Base-by-base conservation (phyloP, 2,797 vertebrate genomes). In the Halcyon badia region DNA sequence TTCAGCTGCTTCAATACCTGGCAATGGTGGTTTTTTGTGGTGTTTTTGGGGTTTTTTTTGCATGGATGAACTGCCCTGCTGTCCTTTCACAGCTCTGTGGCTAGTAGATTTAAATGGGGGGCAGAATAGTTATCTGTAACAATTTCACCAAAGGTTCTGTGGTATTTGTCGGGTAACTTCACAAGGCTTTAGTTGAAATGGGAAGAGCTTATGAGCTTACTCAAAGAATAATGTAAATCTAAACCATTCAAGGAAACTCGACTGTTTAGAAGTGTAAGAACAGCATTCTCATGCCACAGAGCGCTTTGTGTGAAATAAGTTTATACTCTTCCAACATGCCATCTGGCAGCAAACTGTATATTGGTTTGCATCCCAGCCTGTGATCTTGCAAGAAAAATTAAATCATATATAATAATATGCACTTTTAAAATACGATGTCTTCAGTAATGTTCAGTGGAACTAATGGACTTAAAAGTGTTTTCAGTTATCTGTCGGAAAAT, bases 311-410 rank as follows among this genome's bases (percentile, higher is more conserved):
- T 89, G 96, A 97, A 95, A 39, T 60, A 68, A 96, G 72, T 96
- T 97, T 97, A 91, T 97, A 96, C 80, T 79, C 92, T 94, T 96
- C 84, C 92, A 97, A 78, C 70, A 84, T 62, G 44, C 94, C 96
- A 97, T 97, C 96, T 97, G 97, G 95, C 92, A 95, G 78, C 79
- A 87, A 96, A 65, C 68, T 70, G 80, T 58, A 46, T 80, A 76
- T 86, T 95, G 95, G 73, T 94, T 93, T 95, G 60, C 94, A 92
- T 93, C 90, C 90, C 87, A 94, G 90, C 66, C 83, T 89, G 82
- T 84, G 94, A 95, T 96, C 91, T 90, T 84, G 62, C 41, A 78
- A 91, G 89, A 80, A 94, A 97, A 96, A 90, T 82, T 21, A 92
- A 89, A 82, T 90, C 33, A 57, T 84, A 57, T 78, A 54, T 84